Conservation (phyloP, 2,113 vertebrate species). For the Eulemur macaco region DNA sequence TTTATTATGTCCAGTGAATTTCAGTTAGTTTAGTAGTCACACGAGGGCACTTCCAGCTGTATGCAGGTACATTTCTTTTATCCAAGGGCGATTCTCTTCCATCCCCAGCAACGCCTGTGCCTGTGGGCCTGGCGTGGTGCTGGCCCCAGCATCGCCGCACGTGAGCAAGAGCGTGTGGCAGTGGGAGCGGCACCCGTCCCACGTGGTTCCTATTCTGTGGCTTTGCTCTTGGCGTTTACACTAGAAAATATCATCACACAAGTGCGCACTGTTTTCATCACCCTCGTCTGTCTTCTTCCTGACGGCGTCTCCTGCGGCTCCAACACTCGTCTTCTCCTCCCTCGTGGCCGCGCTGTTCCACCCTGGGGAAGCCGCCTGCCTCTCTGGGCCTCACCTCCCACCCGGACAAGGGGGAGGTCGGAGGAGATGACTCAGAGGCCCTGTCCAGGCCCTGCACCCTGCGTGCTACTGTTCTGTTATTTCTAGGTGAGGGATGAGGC, state of each 20-base stretch:
- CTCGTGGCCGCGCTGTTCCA: background rate
- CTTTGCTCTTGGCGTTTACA: background rate
- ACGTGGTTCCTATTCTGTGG: background rate
- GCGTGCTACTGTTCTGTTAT: background rate
- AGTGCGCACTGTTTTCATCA: no score
- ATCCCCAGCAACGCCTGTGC: background rate
- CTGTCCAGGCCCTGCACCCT: background rate
- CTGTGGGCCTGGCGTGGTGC: fast-evolving
- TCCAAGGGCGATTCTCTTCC: background rate
- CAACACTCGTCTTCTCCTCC: background rate
- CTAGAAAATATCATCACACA: background rate
- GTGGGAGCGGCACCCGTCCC: fast-evolving
- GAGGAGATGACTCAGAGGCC: background rate
- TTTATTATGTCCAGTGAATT: background rate
- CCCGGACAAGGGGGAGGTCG: no score
- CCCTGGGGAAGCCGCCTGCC: background rate
- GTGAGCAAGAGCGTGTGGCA: background rate
- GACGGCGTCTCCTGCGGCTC: background rate
- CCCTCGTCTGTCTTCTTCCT: background rate
- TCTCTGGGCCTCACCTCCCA: background rate
- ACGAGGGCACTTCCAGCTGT: background rate
- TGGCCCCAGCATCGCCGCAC: fast-evolving
- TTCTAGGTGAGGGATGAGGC: background rate
- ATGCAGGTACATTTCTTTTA: background rate
- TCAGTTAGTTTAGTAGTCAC: background rate